Evolutionary conservation across 2,113 vertebrate genomes (phyloP), one percentile per base, ranked within the genome.

Genomic region (Tetrax tetrax): DNA sequence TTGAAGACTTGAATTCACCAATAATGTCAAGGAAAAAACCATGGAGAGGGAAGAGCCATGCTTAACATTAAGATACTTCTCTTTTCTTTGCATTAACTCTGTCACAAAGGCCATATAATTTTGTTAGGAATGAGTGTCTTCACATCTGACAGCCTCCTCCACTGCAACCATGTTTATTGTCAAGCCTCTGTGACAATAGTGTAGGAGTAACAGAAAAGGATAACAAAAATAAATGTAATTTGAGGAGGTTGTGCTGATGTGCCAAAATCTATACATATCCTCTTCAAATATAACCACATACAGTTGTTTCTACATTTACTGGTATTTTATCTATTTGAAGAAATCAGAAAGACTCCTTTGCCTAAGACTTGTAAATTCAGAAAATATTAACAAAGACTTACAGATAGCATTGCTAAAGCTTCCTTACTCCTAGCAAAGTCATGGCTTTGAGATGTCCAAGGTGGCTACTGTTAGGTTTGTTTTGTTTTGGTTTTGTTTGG

Each of bases 381-480:
- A 45, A 60, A 85, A 72, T n/a, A 21, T 7, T 57, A 31, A n/a
- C 5, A 29, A 63, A 74, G 4, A 37, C 5, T 10, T 68, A 28
- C 23, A 57, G 5, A 29, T 0, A 86, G 5, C 24, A 47, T 23
- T 1, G 0, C 8, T 61, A 25, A 66, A 95, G 37, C 8, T n/a
- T 72, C 4, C 2, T 19, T 22, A n/a, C 11, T 48, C 7, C 9
- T 57, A 43, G 27, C 5, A 54, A 77, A 66, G 13, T 9, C 14
- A 41, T 2, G 5, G 20, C 6, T 81, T 88, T 51, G 57, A 56
- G 17, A 45, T 3, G 38, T 35, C 11, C 1, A 6, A 47, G 48
- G 57, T 35, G 7, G 14, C 6, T 6, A 28, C 27, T 31, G 12
- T 25, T 33, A 31, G 22, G 17, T 11, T 69, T 48, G 41, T 43